Evolutionary conservation across 2,888 invertebrate species (phyloP).

Genomic region (Cloeon dipterum): DNA sequence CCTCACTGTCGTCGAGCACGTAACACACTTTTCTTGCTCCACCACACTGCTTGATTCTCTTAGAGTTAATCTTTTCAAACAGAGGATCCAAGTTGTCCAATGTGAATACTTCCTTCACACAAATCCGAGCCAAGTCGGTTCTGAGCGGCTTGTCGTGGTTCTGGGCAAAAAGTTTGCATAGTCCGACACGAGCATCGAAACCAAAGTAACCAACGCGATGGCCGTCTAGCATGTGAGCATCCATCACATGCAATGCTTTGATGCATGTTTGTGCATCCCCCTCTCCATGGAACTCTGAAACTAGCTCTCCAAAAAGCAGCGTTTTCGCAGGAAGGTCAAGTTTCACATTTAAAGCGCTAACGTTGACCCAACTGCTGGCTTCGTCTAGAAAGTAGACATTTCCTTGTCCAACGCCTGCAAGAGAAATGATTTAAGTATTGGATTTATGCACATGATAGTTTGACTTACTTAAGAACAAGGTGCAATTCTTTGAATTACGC

Average conservation of each 20-base stretch:
- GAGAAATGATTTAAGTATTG: no score
- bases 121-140: conserved; percentile 24
- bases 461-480: no score
- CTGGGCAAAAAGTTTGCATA: conserved; percentile 47
- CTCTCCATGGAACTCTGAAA: conserved; percentile 38
- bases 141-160: conserved; percentile 39
- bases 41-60: conserved; percentile 14
- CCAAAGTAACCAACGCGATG: conserved; percentile 31
- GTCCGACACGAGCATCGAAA: conserved; percentile 42
- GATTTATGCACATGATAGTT: no score
- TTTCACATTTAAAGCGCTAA: conserved; percentile 9
- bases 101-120: conserved; percentile 30
- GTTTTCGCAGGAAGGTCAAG: conserved; percentile 41
- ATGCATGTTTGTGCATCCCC: conserved; percentile 29
- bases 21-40: conserved; percentile 16
- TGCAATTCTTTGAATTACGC: no score
- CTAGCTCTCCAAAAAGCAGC: conserved; percentile 47
- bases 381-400: conserved; percentile 30
- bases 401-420: conserved; percentile 21
- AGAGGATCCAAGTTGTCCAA: conserved; percentile 26
- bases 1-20: conserved; percentile 17
- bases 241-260: conserved; percentile 50
- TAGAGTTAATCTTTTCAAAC: conserved; percentile 11
- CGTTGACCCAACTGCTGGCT: no score
- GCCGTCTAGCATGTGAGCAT: conserved; percentile 49